Evolutionary conservation across 1,140 invertebrate species (phyloP), one percentile per base, ranked within the genome.

Genomic region (Octopus sinensis): DNA sequence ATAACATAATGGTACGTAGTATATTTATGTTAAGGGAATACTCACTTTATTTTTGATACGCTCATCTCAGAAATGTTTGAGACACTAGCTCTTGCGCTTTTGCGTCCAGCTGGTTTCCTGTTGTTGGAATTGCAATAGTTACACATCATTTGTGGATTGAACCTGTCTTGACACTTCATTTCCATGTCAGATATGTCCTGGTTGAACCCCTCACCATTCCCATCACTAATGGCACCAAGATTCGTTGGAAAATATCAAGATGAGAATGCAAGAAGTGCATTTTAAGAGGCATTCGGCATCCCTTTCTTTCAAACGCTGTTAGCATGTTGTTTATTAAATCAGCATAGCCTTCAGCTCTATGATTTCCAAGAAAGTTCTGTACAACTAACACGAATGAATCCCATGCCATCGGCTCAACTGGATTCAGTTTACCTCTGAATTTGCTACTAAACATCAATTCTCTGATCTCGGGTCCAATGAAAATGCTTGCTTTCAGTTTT

Each of bases 121-220:
- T 43, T 3, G 30, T 43, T 2, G 30, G 30, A 43, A 43, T 43
- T 43, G 30, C 62, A 68, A n/a, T 68, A 68, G 62, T 68, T n/a
- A 12, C 12, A 12, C 12, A 68, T 68, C 75, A 76, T 76, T 1
- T 30, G 10, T n/a, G 43, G 9, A 23, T 30, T 76, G n/a, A n/a
- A 76, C 23, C 23, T 2, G 43, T 23, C 4, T 51, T 76, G 75
- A 23, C 4, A 76, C 43, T 23, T 76, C 7, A 12, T n/a, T 13
- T 76, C 75, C 10, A 76, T 76, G 9, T 76, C 75, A n/a, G 9
- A 13, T n/a, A 76, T 76, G 23, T 76, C 75, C 23, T 76, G 75
- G 43, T 76, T 1, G 43, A 76, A 76, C 9, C 4, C 1, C 23
- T 76, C 75, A n/a, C 23, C 75, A n/a, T 2, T 10, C 23, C 4